Evolutionary conservation across 2,888 invertebrate genomes (phyloP).

Genomic region (Lithodes maja): DNA sequence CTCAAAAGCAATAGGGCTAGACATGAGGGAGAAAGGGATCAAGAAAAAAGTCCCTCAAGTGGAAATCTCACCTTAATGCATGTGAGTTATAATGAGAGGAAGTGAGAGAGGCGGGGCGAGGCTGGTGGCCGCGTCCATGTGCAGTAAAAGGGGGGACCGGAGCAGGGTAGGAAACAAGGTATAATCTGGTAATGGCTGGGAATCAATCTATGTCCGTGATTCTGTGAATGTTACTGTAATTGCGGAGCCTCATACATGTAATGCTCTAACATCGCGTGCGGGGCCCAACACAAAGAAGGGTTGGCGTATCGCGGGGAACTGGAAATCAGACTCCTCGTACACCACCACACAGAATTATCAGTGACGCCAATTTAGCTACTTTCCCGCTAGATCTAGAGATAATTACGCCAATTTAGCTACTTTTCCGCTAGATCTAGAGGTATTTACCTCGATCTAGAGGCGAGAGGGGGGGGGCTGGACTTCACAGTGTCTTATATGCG

Average conservation of each 20-base stretch:
- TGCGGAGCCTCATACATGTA: slow-evolving; percentile 32
- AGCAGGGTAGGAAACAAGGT: slow-evolving; percentile 27
- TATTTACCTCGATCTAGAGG: neutral
- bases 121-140: neutral
- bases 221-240: slow-evolving; percentile 51
- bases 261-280: slow-evolving; percentile 43
- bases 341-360: neutral
- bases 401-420: no score
- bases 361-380: no score
- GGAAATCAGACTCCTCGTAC: slow-evolving; percentile 6
- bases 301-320: slow-evolving; percentile 6
- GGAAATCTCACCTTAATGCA: neutral
- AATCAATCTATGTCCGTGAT: slow-evolving; percentile 65
- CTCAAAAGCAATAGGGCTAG: no score
- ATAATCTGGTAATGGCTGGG: slow-evolving; percentile 58
- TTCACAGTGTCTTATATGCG: neutral
- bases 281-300: slow-evolving; percentile 7
- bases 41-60: no score
- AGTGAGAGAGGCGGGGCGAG: slow-evolving; percentile 18
- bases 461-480: neutral
- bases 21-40: no score
- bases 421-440: no score
- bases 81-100: slow-evolving; percentile 19
- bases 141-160: neutral
- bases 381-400: no score